Conservation (phyloP, 1,140 invertebrate species). For the Leptoteleia sp. region DNA sequence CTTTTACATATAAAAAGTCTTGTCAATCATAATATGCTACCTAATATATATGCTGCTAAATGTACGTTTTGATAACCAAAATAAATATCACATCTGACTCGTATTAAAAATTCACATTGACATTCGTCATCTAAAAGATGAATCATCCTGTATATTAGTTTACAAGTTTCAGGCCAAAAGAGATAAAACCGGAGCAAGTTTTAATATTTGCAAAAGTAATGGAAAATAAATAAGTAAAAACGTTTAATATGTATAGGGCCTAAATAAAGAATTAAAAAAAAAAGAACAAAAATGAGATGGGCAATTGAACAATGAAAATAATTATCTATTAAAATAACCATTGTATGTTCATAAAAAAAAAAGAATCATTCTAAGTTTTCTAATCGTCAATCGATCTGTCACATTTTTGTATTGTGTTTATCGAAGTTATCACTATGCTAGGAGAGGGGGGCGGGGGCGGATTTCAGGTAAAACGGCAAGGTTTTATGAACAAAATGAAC, state of each 20-base stretch:
- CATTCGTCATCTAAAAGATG: constrained; percentile 20
- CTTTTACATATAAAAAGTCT: constrained; percentile 25
- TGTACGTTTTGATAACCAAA: constrained; percentile 8
- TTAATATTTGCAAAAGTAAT: no score
- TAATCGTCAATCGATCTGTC: constrained; percentile 44
- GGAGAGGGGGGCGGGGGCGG: background rate
- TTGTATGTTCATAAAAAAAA: no score
- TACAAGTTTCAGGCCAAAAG: background rate
- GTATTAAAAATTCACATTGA: constrained; percentile 4
- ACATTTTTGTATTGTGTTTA: constrained; percentile 42
- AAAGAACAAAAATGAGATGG: no score
- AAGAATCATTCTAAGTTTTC: constrained; percentile 23
- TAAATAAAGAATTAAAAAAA: no score
- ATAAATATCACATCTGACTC: constrained; percentile 9
- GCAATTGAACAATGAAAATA: no score
- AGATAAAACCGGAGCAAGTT: no score
- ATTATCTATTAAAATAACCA: no score
- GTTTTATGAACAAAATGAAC: constrained; percentile 41
- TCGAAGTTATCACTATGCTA: constrained; percentile 38
- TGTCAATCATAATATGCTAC: constrained; percentile 27
- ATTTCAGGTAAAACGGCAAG: background rate
- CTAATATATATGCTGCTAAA: constrained; percentile 25
- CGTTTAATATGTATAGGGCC: no score
- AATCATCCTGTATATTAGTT: constrained; percentile 50
- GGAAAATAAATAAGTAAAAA: no score